These are phyloP conservation scores for Apodemia duryi DNA, from an alignment of 2,888 invertebrate species.

Conservation along the genomic window DNA sequence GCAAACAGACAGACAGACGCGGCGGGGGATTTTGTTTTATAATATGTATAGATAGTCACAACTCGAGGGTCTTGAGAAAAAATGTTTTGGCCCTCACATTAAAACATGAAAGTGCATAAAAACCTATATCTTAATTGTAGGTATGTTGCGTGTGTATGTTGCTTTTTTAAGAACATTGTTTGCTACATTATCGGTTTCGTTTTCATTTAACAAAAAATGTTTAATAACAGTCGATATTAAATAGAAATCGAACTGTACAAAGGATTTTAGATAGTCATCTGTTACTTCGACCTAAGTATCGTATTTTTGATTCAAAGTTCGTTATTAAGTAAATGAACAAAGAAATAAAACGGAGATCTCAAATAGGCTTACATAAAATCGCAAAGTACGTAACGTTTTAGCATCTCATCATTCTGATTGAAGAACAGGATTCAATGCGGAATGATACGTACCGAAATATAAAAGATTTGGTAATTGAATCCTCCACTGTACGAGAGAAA, in stretches of 20 bases:
- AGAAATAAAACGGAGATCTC: slow-evolving; percentile 8
- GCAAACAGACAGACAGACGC: too few species aligned
- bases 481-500: slow-evolving; percentile 54
- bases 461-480: slow-evolving; percentile 64
- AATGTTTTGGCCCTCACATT: too few species aligned
- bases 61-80: too few species aligned
- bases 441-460: slow-evolving; percentile 51
- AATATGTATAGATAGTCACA: too few species aligned
- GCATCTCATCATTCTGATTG: slow-evolving; percentile 31
- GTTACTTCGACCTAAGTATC: background rate
- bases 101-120: too few species aligned
- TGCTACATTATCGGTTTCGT: too few species aligned
- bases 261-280: background rate
- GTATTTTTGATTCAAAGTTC: slow-evolving; percentile 6
- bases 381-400: slow-evolving; percentile 28
- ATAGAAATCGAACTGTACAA: background rate
- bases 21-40: too few species aligned
- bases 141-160: too few species aligned
- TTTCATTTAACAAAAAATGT: too few species aligned
- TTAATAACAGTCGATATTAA: background rate
- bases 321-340: slow-evolving; percentile 9
- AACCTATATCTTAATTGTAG: too few species aligned
- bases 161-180: too few species aligned
- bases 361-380: slow-evolving; percentile 26
- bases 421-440: slow-evolving; percentile 32